A percentile compares a stretch with the other conserved stretches of the same genome.
Conservation (phyloP, 2,113 vertebrate genomes). For the Pavo muticus region DNA sequence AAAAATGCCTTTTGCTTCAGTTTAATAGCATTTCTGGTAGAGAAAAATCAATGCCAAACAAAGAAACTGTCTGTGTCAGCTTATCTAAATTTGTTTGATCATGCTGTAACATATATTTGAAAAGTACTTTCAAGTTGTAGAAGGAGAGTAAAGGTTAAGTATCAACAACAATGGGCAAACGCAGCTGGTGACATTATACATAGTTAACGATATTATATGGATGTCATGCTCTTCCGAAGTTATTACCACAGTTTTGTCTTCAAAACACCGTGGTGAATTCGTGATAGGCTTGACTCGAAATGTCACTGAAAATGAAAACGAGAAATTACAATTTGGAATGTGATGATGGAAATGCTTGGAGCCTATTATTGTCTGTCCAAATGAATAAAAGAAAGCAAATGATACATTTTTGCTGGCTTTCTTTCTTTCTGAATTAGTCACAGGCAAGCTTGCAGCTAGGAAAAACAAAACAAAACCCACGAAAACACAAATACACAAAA, state of each 20-base stretch:
- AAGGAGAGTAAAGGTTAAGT: slow-evolving; percentile 17
- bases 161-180: background rate
- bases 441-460: background rate
- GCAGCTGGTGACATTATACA: background rate
- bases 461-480: background rate
- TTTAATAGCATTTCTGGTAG: background rate
- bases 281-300: background rate
- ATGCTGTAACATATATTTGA: background rate
- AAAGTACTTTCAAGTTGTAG: slow-evolving; percentile 21
- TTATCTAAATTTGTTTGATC: slow-evolving; percentile 28
- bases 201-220: background rate
- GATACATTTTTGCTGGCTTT: background rate
- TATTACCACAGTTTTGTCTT: slow-evolving; percentile 24
- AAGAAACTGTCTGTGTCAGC: slow-evolving; percentile 19
- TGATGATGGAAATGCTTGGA: background rate
- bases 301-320: background rate
- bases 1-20: slow-evolving; percentile 17
- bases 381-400: background rate
- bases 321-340: background rate
- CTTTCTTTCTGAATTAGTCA: slow-evolving; percentile 2
- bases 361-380: background rate
- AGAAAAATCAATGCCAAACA: slow-evolving; percentile 21
- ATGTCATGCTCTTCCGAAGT: background rate
- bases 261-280: background rate
- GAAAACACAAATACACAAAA: background rate